These are phyloP conservation scores for Vidua macroura DNA, from an alignment of 2,113 vertebrate genomes.

Conservation along the genomic window DNA sequence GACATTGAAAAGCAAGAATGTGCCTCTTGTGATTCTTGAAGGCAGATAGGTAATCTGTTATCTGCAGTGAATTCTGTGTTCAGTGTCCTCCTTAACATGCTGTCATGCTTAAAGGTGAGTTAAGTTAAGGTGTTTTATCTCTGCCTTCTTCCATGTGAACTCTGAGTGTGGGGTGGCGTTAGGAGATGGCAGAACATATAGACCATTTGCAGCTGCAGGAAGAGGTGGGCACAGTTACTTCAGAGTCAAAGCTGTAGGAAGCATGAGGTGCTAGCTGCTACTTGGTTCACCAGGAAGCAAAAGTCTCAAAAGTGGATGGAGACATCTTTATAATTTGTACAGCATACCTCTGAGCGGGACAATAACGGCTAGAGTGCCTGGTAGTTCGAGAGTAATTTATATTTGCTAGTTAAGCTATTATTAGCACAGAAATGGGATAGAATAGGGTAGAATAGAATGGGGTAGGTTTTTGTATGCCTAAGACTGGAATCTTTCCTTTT, in stretches of 20 bases:
- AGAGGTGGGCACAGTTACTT: background rate
- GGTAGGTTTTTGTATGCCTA: background rate
- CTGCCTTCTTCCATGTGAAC: background rate
- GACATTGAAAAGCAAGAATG: background rate
- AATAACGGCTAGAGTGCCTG: background rate
- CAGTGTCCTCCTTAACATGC: background rate
- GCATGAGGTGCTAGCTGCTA: background rate
- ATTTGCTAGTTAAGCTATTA: background rate
- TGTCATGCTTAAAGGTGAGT: background rate
- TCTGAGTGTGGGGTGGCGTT: background rate
- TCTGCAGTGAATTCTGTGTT: background rate
- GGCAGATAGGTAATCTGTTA: background rate
- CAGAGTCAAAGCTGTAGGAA: background rate
- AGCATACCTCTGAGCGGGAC: background rate
- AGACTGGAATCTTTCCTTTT: background rate
- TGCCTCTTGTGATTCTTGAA: background rate
- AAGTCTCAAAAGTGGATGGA: background rate
- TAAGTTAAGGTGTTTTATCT: background rate
- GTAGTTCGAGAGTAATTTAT: background rate
- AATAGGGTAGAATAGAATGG: background rate
- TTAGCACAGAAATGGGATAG: background rate
- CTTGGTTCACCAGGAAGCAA: background rate
- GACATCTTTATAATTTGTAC: background rate
- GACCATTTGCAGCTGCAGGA: background rate
- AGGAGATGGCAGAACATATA: fast-evolving